Conservation (phyloP, 2,797 vertebrate genomes). For the Molothrus ater region DNA sequence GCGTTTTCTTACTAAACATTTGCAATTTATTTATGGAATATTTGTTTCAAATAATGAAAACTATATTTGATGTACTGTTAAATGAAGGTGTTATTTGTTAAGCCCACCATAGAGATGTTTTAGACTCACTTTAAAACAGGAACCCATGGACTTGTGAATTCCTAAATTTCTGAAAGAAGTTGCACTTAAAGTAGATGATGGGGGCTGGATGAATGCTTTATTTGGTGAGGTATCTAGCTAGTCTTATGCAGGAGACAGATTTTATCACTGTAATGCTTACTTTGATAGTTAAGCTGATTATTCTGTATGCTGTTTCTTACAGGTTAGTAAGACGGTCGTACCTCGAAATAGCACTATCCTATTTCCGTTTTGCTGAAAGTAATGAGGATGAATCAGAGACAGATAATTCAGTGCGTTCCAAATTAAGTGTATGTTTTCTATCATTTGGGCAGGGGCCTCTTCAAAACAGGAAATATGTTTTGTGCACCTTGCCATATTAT, state of each 20-base stretch:
- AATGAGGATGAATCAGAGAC: neutral
- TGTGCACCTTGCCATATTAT: neutral
- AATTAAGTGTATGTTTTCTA: slow-evolving; percentile 33
- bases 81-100: neutral
- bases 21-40: neutral
- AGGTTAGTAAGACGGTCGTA: slow-evolving; percentile 83
- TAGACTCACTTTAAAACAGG: neutral
- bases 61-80: neutral
- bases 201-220: neutral
- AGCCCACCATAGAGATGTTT: neutral
- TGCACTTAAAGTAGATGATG: neutral
- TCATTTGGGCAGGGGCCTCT: neutral
- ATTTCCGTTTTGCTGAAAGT: slow-evolving; percentile 69
- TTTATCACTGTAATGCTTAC: neutral
- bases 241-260: neutral
- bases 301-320: slow-evolving; percentile 8
- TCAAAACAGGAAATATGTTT: neutral
- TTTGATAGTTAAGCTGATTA: neutral
- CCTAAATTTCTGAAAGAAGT: neutral
- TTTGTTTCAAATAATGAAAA: neutral
- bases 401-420: slow-evolving; percentile 4
- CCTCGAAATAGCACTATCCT: slow-evolving; percentile 82
- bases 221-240: neutral
- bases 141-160: neutral
- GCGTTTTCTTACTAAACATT: neutral